Evolutionary conservation across 1,140 invertebrate species (phyloP), one percentile per base, ranked within the genome.

Genomic region (Calycopis cecrops): DNA sequence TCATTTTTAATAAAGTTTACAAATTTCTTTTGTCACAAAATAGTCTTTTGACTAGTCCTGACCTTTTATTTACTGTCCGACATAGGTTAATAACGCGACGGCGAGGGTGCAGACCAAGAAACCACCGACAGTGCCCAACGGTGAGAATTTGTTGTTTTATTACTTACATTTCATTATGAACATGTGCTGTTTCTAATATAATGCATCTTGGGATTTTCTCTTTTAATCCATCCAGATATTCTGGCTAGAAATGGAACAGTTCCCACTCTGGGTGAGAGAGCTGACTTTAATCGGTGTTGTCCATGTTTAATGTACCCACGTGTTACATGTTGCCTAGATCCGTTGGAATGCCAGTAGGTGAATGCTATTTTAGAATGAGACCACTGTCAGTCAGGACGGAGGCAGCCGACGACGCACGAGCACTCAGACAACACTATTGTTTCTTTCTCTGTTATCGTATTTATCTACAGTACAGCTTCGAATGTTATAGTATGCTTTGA

Each of bases 41-140:
- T 28, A 28, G 21, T 28, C 21, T 28, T 28, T 28, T 2, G 7
- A 14, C 40, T 8, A 14, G 14, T 59, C 33, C 33, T 63, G 35
- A 63, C 48, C 50, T 72, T 58, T 53, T 55, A 35, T 74, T 81
- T 75, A 69, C 62, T 76, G 69, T 66, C 60, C 60, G 75, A 60
- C 69, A 69, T 91, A 98, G 97, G 97, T 98, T 82, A 99, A 98
- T 92, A 98, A 98, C 91, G 97, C 97, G 67, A 99, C 97, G 73
- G 97, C 97, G 70, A 92, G 97, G 91, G 96, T 98, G 86, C 97
- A 98, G 92, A 98, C 96, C 79, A 99, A 98, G 93, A 99, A 99
- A 92, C 94, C 96, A 80, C 92, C 95, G 64, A 91, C 96, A 76
- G 92, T 98, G 84, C 96, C 96, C 72, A 96, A 97, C 92, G 96